Evolutionary conservation across 2,888 invertebrate species (phyloP).

Genomic region (Drosophila sordidula): DNA sequence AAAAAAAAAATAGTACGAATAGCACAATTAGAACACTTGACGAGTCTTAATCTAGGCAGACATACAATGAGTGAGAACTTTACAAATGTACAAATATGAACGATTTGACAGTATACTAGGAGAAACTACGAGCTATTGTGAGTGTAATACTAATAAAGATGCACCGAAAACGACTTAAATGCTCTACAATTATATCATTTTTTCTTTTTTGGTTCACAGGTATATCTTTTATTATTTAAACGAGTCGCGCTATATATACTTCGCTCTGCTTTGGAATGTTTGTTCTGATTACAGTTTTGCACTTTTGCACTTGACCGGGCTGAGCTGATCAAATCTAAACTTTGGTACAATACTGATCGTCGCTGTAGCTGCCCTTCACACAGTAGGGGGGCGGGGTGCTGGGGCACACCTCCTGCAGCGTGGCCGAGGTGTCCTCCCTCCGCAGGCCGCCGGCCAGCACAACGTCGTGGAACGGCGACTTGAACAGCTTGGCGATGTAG

Average conservation of each 20-base stretch:
- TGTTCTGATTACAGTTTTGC: conserved; percentile 29
- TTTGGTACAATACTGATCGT: conserved; percentile 80
- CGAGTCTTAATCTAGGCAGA: conserved; percentile 9
- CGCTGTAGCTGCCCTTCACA: conserved; percentile 51
- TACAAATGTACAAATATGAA: conserved; percentile 43
- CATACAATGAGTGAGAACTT: conserved; percentile 29
- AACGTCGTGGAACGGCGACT: conserved; percentile 19
- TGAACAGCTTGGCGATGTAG: conserved; percentile 65
- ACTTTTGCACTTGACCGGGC: neutral
- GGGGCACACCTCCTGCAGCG: conserved; percentile 71
- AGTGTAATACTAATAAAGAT: conserved; percentile 19
- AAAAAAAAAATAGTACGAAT: conserved; percentile 10
- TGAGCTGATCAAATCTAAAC: conserved; percentile 50
- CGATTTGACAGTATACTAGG: conserved; percentile 12
- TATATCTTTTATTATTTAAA: conserved; percentile 1
- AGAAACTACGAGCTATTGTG: conserved; percentile 9
- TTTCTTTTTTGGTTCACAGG: conserved; percentile 8
- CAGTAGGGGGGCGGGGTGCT: conserved; percentile 78
- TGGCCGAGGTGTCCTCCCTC: conserved; percentile 74
- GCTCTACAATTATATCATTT: neutral
- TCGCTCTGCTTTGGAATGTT: conserved; percentile 58
- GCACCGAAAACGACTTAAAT: neutral
- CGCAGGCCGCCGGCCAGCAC: conserved; percentile 30
- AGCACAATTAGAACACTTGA: conserved; percentile 1
- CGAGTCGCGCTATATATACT: neutral